Conservation (phyloP, 1,140 invertebrate genomes). For the Euwallacea fornicatus region DNA sequence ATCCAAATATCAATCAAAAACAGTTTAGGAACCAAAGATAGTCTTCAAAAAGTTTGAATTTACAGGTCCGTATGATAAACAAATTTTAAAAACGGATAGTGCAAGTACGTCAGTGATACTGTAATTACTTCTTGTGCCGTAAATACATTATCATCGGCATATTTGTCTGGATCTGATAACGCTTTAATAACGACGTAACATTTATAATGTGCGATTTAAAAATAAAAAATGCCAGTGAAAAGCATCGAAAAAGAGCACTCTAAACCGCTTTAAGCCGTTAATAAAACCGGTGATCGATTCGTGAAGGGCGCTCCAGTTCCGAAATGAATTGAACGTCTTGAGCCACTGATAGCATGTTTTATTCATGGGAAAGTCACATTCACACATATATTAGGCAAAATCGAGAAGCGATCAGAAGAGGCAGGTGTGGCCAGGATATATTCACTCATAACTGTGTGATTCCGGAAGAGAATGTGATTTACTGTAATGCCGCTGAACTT, state of each 20-base stretch:
- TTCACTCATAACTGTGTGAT: constrained; percentile 47
- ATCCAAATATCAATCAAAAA: no score
- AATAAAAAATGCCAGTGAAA: not conserved
- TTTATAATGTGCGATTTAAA: no score
- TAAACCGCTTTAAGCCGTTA: constrained; percentile 13
- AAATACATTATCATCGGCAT: no score
- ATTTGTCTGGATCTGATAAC: no score
- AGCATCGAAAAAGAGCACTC: not conserved
- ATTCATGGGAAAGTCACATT: constrained; percentile 45
- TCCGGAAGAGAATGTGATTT: constrained; percentile 45
- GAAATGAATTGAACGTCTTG: constrained; percentile 25
- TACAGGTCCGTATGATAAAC: no score
- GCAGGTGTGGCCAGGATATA: constrained; percentile 46
- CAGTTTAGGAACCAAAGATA: no score
- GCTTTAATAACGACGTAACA: no score
- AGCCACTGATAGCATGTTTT: constrained; percentile 39
- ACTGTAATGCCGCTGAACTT: constrained; percentile 44
- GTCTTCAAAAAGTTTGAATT: no score
- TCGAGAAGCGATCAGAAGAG: constrained; percentile 45
- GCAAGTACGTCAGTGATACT: no score
- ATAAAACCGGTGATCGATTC: constrained; percentile 17
- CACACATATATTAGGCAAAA: constrained; percentile 46
- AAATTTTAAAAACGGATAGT: no score
- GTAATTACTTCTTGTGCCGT: no score
- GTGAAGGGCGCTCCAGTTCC: constrained; percentile 9